Evolutionary conservation across 2,888 invertebrate species (phyloP), one percentile per base, ranked within the genome.

Genomic region (Lithodes maja): DNA sequence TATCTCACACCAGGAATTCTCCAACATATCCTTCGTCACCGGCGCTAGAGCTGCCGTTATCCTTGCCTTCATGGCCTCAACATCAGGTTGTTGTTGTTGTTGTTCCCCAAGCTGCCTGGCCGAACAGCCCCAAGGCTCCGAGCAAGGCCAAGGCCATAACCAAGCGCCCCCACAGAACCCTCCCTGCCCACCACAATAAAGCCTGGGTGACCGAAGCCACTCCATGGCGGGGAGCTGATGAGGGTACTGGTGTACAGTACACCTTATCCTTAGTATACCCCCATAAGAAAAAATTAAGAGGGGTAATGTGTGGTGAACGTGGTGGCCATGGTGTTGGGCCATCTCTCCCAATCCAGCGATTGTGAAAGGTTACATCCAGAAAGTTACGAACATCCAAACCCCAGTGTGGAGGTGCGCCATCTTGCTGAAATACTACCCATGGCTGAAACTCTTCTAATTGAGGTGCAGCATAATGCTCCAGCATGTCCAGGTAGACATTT

Each of bases 401-500:
- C 80, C 49, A 80, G 54, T 80, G 80, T 52, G 80, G 80, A 53
- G 80, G 80, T 52, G 80, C 80, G 33, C 80, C 80, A 80, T 80
- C 80, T 80, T 80, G 80, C 54, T 80, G 80, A 53, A 50, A 80
- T 12, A 80, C 7, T n/a, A 80, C 80, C 50, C 52, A 33, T 80
- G 1, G 80, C 80, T 80, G 80, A 50, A 50, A 52, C 52, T 80
- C 80, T 53, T 80, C 9, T 53, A 80, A 53, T 53, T 80, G 80
- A 53, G 80, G 80, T 50, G n/a, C 54, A 53, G 80, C 80, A 53
- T 80, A 80, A 80, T 80, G 50, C 12, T 80, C 80, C 80, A 80
- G 54, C 80, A 80, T 80, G 54, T 80, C n/a, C 80, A 80, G 80
- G n/a, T 80, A 80, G 49, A 80, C 80, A 80, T 12, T 80, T 80